phyloP scores from a whole-genome alignment of 2,888 invertebrate species.

The Acleris holmiana region DNA sequence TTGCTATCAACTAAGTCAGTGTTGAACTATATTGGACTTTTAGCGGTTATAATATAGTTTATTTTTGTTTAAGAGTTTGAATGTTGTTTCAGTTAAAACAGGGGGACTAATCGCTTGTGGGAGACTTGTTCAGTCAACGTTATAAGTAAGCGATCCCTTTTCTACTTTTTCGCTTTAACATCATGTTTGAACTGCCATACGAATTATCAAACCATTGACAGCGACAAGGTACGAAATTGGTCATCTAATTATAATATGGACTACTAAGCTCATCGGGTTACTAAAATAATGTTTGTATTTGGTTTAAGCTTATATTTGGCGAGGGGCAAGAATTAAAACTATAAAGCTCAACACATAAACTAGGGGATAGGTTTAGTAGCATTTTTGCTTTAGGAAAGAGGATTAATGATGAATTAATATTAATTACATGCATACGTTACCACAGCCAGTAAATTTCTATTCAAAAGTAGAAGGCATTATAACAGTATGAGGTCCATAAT shows the following conservation, averaged over 20 bases:
- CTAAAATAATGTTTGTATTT: slow-evolving; percentile 83
- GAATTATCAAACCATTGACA: no score
- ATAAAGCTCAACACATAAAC: slow-evolving; percentile 56
- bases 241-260: no score
- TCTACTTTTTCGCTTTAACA: no score
- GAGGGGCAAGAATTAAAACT: slow-evolving; percentile 59
- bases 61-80: slow-evolving; percentile 8
- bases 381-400: background rate
- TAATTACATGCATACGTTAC: background rate
- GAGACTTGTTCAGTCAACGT: slow-evolving; percentile 50
- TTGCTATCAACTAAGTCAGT: slow-evolving; percentile 21
- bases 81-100: slow-evolving; percentile 43
- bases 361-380: slow-evolving; percentile 1
- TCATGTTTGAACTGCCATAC: no score
- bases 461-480: no score
- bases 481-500: no score
- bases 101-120: slow-evolving; percentile 73
- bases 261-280: slow-evolving; percentile 77
- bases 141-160: no score
- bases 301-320: slow-evolving; percentile 64
- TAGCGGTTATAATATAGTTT: slow-evolving; percentile 11
- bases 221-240: no score
- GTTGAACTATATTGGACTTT: background rate
- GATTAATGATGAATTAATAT: background rate
- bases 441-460: no score